phyloP scores from a whole-genome alignment of 2,888 invertebrate genomes.

The Nephrocerus scutellatus region DNA sequence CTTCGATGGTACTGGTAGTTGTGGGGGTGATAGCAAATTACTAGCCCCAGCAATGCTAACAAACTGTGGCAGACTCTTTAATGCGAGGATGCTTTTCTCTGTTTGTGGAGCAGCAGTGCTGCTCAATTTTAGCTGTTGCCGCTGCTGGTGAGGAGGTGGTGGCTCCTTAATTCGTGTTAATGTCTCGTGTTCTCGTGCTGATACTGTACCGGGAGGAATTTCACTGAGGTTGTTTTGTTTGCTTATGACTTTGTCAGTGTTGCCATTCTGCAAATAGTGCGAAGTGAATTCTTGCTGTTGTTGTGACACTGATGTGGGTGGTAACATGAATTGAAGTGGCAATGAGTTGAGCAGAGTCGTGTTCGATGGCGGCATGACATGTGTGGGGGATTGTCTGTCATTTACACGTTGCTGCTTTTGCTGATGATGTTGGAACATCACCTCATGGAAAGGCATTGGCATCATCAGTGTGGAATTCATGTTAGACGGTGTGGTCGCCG shows the following conservation, averaged over 20 bases:
- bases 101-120: too few relatives aligned
- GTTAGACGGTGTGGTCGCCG: too few relatives aligned
- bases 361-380: slow-evolving; percentile 11
- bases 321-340: slow-evolving; percentile 15
- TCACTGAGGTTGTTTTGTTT: slow-evolving; percentile 9
- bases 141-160: slow-evolving; percentile 22
- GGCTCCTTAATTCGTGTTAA: slow-evolving; percentile 19
- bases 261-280: slow-evolving; percentile 1
- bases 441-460: slow-evolving; percentile 36
- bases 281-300: slow-evolving; percentile 11
- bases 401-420: slow-evolving; percentile 25
- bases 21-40: slow-evolving; percentile 9
- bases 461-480: too few relatives aligned
- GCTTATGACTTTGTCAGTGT: slow-evolving; percentile 17
- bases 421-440: slow-evolving; percentile 35
- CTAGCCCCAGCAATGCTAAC: background rate
- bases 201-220: background rate
- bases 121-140: too few relatives aligned
- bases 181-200: slow-evolving; percentile 1
- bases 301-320: slow-evolving; percentile 17
- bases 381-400: slow-evolving; percentile 8
- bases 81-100: too few relatives aligned
- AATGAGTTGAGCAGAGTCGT: slow-evolving; percentile 16
- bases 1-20: slow-evolving; percentile 16
- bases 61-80: background rate